Conservation (phyloP, 2,888 invertebrate genomes). For the Zygothrica quintamaculata region DNA sequence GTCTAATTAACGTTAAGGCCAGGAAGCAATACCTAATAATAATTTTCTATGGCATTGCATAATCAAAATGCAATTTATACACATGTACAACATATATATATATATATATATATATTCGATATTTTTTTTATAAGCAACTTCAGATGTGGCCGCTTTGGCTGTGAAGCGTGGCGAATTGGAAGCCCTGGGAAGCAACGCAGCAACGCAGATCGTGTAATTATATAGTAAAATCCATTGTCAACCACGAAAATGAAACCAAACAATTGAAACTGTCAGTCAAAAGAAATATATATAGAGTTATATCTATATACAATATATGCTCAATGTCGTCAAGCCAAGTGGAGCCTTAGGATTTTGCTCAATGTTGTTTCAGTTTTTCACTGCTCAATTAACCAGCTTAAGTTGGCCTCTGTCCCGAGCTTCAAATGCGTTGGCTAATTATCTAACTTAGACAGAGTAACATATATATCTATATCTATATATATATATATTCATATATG, state of each 20-base stretch:
- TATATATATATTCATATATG: conserved; percentile 6
- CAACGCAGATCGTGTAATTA: conserved; percentile 75
- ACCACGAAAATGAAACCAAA: conserved; percentile 78
- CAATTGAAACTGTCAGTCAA: conserved; percentile 64
- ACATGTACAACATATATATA: conserved; percentile 16
- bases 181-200: conserved; percentile 63
- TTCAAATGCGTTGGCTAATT: conserved; percentile 38
- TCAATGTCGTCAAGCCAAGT: conserved; percentile 59
- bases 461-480: conserved; percentile 1
- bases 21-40: conserved; percentile 64
- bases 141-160: conserved; percentile 71
- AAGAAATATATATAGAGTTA: neutral
- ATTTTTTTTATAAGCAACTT: conserved; percentile 24
- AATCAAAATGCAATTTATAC: conserved; percentile 64
- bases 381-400: conserved; percentile 61
- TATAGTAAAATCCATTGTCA: conserved; percentile 79
- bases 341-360: conserved; percentile 32
- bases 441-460: conserved; percentile 22
- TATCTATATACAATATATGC: conserved; percentile 33
- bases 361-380: conserved; percentile 49
- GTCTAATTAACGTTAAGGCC: conserved; percentile 60
- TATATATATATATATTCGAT: conserved; percentile 10
- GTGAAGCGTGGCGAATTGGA: conserved; percentile 73
- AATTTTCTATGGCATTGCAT: conserved; percentile 67
- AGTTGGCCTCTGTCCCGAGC: conserved; percentile 63